These are phyloP conservation scores for Coturnix japonica DNA, from an alignment of 2,113 vertebrate species.

Conservation along the genomic window DNA sequence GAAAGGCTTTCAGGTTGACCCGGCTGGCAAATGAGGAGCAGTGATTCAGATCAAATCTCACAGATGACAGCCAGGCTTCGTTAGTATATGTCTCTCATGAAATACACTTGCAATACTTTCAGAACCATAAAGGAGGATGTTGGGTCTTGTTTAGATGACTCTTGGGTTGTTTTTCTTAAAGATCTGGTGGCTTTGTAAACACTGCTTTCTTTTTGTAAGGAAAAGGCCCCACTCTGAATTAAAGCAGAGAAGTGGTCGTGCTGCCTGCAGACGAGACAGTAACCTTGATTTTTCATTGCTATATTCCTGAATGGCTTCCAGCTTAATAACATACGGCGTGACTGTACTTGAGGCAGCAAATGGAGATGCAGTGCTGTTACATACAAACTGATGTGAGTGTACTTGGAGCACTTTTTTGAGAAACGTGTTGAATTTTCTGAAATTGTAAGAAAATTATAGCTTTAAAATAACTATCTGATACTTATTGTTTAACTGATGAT, in stretches of 20 bases:
- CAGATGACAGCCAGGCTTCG: background rate
- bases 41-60: background rate
- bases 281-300: background rate
- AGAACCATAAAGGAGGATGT: background rate
- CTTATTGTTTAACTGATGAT: background rate
- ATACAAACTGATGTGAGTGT: rapidly evolving
- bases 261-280: background rate
- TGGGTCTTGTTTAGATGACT: background rate
- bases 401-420: background rate
- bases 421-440: background rate
- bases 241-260: background rate
- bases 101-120: background rate
- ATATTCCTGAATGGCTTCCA: background rate
- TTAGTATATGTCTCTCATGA: background rate
- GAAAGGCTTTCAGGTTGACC: background rate
- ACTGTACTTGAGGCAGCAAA: background rate
- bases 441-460: background rate
- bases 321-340: background rate
- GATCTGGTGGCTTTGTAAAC: background rate
- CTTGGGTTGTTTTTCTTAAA: background rate
- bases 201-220: background rate
- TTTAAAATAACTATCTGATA: background rate
- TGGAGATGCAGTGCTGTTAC: background rate
- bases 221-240: background rate
- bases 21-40: background rate